Percentiles rank a stretch among this genome's conserved stretches.
Evolutionary conservation across 2,888 invertebrate species (phyloP).

Genomic region (Drosophila nigricruria): DNA sequence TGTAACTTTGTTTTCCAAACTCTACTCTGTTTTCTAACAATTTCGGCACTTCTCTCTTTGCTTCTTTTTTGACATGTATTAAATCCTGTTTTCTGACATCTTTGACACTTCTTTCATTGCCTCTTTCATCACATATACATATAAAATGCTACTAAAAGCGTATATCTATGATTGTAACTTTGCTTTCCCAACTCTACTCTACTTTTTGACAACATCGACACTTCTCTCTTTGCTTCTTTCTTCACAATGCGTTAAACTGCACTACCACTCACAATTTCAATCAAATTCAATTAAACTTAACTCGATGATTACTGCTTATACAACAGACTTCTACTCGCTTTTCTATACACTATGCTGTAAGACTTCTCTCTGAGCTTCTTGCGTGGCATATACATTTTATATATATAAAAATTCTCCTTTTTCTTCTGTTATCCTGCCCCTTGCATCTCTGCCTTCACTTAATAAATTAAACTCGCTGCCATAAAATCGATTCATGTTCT

Average conservation of each 20-base stretch:
- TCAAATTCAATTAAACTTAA: background rate
- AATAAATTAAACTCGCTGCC: background rate
- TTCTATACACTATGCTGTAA: background rate
- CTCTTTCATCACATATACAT: background rate
- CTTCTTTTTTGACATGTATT: too few relatives aligned
- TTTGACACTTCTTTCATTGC: background rate
- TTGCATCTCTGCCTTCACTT: background rate
- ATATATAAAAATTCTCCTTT: background rate
- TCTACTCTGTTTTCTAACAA: background rate
- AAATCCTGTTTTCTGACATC: background rate
- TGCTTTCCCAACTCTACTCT: background rate
- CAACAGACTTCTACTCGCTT: background rate
- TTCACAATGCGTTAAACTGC: background rate
- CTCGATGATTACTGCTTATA: background rate
- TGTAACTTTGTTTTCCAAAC: background rate
- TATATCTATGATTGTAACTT: too few relatives aligned
- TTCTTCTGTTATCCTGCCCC: background rate
- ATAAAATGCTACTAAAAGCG: too few relatives aligned
- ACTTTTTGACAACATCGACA: background rate
- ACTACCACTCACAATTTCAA: background rate
- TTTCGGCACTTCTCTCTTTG: too few relatives aligned
- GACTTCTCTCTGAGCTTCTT: background rate
- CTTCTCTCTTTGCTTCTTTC: background rate
- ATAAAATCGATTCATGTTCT: slow-evolving; percentile 13
- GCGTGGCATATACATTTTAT: background rate